Percentiles rank a stretch among this genome's conserved stretches.
Evolutionary conservation across 2,797 vertebrate genomes (phyloP).

Genomic region (Mycteria americana): DNA sequence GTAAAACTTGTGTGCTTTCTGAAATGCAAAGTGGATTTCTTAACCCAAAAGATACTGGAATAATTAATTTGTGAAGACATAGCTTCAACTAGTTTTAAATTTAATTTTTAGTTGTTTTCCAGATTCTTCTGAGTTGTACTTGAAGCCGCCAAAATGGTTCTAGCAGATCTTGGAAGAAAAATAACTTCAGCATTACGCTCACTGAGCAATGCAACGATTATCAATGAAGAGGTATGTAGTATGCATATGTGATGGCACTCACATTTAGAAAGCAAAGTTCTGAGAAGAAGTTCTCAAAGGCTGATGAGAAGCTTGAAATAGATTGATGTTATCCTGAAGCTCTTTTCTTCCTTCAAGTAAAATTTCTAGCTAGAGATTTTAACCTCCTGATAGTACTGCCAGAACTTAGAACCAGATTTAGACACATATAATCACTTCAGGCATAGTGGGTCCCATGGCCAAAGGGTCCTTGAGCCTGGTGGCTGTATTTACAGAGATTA

Average conservation of each 20-base stretch:
- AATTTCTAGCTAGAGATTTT: not conserved
- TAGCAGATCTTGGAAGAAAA: slow-evolving; percentile 96
- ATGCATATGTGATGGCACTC: not conserved
- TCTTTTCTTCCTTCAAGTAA: not conserved
- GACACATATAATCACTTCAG: not conserved
- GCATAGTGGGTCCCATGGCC: not conserved
- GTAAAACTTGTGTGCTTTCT: not conserved
- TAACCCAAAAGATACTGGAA: not conserved
- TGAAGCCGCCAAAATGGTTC: slow-evolving; percentile 87
- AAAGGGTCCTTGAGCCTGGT: not conserved
- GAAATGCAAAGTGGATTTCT: not conserved
- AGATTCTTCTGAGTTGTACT: slow-evolving; percentile 49
- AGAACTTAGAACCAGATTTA: not conserved
- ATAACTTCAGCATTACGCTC: slow-evolving; percentile 97
- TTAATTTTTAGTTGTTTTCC: not conserved
- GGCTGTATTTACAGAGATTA: rapidly evolving
- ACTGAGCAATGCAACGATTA: slow-evolving; percentile 97
- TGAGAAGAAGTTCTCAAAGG: not conserved
- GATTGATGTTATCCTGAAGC: not conserved
- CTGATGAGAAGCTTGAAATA: not conserved
- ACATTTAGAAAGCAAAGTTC: not conserved
- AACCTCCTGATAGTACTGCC: not conserved
- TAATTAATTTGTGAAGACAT: not conserved
- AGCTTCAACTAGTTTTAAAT: not conserved
- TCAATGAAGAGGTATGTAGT: slow-evolving; percentile 91